Evolutionary conservation across 1,140 invertebrate species (phyloP).

Genomic region (Aphaenogaster ashmeadi): DNA sequence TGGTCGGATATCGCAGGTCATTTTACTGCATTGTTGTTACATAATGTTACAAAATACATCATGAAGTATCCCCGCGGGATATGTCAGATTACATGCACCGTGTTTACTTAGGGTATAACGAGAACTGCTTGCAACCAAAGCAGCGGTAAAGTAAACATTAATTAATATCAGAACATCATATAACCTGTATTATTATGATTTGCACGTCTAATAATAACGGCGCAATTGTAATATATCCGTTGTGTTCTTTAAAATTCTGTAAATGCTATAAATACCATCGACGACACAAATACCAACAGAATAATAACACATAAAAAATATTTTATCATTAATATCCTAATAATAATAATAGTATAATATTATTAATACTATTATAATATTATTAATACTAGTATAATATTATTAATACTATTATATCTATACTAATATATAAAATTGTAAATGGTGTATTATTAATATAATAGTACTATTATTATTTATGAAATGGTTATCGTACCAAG

Average conservation of each 20-base stretch:
- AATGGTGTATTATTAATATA: neutral
- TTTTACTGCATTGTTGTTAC: slow-evolving; percentile 52
- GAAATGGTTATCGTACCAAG: neutral
- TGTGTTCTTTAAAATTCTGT: neutral
- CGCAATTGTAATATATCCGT: neutral
- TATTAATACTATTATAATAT: no score
- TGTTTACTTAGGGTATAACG: slow-evolving; percentile 40
- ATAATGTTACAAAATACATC: no score
- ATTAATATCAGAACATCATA: slow-evolving; percentile 38
- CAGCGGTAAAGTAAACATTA: slow-evolving; percentile 25
- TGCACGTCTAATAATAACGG: neutral
- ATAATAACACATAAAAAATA: neutral
- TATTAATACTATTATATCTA: no score
- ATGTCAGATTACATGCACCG: slow-evolving; percentile 22
- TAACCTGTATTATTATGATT: neutral
- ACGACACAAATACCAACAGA: neutral
- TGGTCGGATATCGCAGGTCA: neutral
- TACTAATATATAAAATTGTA: no score
- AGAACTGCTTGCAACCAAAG: slow-evolving; percentile 29
- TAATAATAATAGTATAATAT: neutral
- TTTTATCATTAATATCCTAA: neutral
- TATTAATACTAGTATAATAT: no score
- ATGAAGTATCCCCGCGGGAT: slow-evolving; percentile 13
- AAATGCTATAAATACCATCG: neutral
- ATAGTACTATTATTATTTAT: neutral